Evolutionary conservation across 2,113 vertebrate species (phyloP).

Genomic region (Nycticebus coucang): DNA sequence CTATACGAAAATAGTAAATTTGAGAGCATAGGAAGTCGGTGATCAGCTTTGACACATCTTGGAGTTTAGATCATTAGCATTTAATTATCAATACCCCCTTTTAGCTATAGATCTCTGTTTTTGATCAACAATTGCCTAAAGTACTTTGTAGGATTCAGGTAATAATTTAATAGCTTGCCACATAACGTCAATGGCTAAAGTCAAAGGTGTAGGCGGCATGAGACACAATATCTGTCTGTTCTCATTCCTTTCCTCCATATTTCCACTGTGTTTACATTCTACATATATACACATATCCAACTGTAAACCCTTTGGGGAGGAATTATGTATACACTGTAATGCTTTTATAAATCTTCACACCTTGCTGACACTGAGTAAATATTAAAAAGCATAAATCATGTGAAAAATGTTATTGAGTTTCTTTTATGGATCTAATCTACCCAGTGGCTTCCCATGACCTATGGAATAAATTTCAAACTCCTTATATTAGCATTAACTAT

Average conservation of each 20-base stretch:
- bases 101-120: background rate
- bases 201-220: background rate
- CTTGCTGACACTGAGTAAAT: constrained; percentile 36
- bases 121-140: background rate
- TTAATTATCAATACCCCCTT: background rate
- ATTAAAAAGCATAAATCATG: constrained; percentile 50
- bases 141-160: background rate
- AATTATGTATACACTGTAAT: background rate
- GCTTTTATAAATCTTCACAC: constrained; percentile 32
- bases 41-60: background rate
- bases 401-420: constrained; percentile 1
- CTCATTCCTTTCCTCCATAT: background rate
- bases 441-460: background rate
- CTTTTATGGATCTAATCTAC: background rate
- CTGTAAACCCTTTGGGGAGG: background rate
- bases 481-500: background rate
- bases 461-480: background rate
- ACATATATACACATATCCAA: background rate
- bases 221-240: background rate
- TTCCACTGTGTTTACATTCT: background rate
- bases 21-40: background rate
- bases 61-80: background rate
- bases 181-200: background rate
- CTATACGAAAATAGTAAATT: background rate
- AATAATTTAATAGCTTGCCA: background rate